phyloP scores from a whole-genome alignment of 2,797 vertebrate genomes.

The Numenius phaeopus region DNA sequence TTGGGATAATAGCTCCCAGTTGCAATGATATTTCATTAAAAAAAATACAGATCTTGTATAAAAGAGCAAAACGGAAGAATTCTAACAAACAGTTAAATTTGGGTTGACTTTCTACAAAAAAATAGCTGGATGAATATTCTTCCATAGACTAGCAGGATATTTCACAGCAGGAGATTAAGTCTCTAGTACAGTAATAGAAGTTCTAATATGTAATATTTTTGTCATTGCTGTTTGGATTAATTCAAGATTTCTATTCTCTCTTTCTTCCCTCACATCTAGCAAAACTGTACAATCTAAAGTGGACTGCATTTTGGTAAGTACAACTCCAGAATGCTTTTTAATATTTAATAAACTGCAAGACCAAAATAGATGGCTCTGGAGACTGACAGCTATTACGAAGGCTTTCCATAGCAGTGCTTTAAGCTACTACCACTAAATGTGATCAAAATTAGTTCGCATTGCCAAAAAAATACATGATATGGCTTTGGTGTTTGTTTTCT shows the following conservation, averaged over 20 bases:
- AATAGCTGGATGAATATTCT: background rate
- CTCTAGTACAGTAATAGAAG: background rate
- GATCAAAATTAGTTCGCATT: background rate
- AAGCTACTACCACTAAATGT: background rate
- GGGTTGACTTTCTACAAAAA: background rate
- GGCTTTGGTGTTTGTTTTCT: background rate
- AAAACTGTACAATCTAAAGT: constrained; percentile 99
- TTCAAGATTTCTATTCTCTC: constrained; percentile 76
- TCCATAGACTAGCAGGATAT: background rate
- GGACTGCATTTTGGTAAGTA: constrained; percentile 99
- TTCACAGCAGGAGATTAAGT: background rate
- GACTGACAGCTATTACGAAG: background rate
- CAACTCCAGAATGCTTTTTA: constrained; percentile 43
- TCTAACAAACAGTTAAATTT: background rate
- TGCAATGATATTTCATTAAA: background rate
- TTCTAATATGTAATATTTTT: background rate
- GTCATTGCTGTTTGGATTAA: constrained; percentile 63
- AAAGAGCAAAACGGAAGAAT: background rate
- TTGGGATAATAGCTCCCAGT: background rate
- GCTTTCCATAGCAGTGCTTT: background rate
- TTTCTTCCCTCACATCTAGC: constrained; percentile 81
- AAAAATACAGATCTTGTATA: background rate
- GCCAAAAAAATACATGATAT: background rate
- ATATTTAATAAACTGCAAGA: constrained; percentile 40
- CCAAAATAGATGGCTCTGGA: constrained; percentile 8